A percentile compares a stretch with the other conserved stretches of the same genome.
Conservation (phyloP, 1,140 invertebrate genomes). For the Coboldia fuscipes region DNA sequence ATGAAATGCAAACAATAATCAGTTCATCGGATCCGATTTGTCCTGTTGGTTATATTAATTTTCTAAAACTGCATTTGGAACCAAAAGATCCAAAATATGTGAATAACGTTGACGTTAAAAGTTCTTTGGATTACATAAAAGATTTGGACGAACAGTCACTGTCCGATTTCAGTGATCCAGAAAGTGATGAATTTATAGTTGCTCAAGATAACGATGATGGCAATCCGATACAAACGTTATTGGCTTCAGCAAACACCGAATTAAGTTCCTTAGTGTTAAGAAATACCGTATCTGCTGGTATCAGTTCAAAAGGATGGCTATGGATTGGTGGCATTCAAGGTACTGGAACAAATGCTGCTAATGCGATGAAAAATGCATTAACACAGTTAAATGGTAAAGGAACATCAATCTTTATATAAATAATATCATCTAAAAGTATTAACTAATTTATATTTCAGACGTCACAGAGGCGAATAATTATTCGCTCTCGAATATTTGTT, state of each 20-base stretch:
- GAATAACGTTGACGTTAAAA: constrained; percentile 23
- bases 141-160: constrained; percentile 36
- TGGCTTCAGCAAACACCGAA: constrained; percentile 11
- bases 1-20: constrained; percentile 69
- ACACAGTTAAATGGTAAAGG: not conserved
- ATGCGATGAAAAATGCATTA: constrained; percentile 15
- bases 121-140: constrained; percentile 30
- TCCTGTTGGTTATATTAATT: constrained; percentile 78
- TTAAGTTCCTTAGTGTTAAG: constrained; percentile 17
- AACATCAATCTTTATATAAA: not conserved
- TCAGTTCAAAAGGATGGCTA: constrained; percentile 51
- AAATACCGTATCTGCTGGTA: constrained; percentile 28
- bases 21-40: constrained; percentile 81
- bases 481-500: constrained; percentile 43
- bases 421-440: not conserved
- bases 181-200: too few species aligned
- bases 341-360: constrained; percentile 9
- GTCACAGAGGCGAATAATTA: constrained; percentile 25
- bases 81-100: constrained; percentile 23
- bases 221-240: too few species aligned
- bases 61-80: constrained; percentile 58
- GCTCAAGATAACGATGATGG: too few species aligned
- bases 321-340: constrained; percentile 58
- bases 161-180: constrained; percentile 33
- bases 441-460: too few species aligned